Evolutionary conservation across 2,113 vertebrate genomes (phyloP), one percentile per base, ranked within the genome.

Genomic region (Lichenostomus cassidix): DNA sequence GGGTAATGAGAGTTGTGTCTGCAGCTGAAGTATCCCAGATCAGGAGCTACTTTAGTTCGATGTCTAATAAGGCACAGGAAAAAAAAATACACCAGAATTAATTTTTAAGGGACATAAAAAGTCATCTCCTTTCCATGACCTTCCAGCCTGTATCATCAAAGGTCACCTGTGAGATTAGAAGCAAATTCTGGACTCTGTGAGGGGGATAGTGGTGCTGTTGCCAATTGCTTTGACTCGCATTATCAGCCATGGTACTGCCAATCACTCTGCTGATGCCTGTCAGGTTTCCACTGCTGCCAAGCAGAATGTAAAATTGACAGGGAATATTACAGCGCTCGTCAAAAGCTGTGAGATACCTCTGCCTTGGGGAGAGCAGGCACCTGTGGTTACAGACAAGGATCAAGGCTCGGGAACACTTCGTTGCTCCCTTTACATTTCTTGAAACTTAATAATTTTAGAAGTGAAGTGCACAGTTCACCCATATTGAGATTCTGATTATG

Each of bases 281-380:
- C 84, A 94, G 90, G 94, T 94, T 94, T 95, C 86, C 29, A 31
- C 41, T 97, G 91, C 92, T 97, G 95, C 94, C 96, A 90, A 92
- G 86, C 93, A 92, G 92, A 95, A 96, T 95, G 81, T 96, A 96
- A 97, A 97, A 97, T 96, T 97, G 97, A 97, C 97, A 97, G 94
- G 95, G 83, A 97, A 89, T 93, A 89, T 90, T 93, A 74, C 90
- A 44, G 73, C 0, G 44, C 94, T 89, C 86, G 59, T 93, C 90
- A 96, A 90, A 83, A 78, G 37, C 95, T 92, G 74, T 39, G 95
- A 97, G 96, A 81, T 93, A 97, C 94, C 92, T 97, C 91, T 95
- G 89, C 92, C 94, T 92, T 81, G 89, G 91, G 94, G 91, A 89
- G 91, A 93, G 96, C 56, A 59, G 95, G 97, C 94, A 97, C 97